Evolutionary conservation across 2,113 vertebrate species (phyloP).

Genomic region (Alectura lathami): DNA sequence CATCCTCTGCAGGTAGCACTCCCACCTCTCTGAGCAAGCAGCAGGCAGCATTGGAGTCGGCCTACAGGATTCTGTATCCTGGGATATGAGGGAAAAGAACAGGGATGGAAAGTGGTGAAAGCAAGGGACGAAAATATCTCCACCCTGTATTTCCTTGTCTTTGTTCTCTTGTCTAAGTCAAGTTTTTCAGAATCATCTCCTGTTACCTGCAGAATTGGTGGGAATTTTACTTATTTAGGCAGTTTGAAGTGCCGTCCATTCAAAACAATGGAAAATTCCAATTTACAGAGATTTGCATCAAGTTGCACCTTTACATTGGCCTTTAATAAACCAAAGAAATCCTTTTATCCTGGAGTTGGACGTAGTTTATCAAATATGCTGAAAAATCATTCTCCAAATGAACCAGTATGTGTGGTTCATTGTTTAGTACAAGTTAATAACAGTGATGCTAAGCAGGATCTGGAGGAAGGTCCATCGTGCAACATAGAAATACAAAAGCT

Average conservation of each 20-base stretch:
- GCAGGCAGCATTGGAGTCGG: not conserved
- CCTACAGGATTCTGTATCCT: not conserved
- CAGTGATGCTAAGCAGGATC: not conserved
- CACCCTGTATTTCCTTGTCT: not conserved
- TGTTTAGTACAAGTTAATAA: not conserved
- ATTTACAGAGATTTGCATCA: not conserved
- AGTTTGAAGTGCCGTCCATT: not conserved
- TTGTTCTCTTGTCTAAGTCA: not conserved
- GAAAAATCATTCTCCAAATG: not conserved
- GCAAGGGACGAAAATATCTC: not conserved
- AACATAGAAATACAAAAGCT: not conserved
- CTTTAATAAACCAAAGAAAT: not conserved
- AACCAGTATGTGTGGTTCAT: not conserved
- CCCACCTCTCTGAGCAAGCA: not conserved
- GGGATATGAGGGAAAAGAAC: not conserved
- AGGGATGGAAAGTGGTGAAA: not conserved
- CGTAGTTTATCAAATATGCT: not conserved
- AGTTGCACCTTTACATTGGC: not conserved
- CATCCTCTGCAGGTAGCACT: not conserved
- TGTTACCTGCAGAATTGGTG: not conserved
- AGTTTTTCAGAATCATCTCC: not conserved
- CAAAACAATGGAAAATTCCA: not conserved
- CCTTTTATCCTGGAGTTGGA: not conserved
- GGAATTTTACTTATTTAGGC: not conserved
- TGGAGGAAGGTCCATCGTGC: not conserved